These are phyloP conservation scores for Rhea americana DNA, from an alignment of 2,113 vertebrate genomes.

Conservation along the genomic window DNA sequence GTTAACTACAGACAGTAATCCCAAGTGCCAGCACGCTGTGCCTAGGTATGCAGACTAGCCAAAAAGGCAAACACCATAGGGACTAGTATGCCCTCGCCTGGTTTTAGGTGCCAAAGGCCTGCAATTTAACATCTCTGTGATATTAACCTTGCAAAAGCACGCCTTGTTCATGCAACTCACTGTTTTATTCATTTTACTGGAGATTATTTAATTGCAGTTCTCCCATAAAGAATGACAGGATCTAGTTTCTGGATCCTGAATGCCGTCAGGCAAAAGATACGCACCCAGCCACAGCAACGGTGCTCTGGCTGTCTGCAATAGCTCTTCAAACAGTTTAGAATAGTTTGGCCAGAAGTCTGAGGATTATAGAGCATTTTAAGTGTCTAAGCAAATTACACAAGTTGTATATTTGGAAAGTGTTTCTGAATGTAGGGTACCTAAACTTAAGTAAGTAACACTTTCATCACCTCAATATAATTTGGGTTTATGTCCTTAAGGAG, in stretches of 20 bases:
- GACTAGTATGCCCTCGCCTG: fast-evolving
- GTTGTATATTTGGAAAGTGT: background rate
- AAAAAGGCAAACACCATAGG: background rate
- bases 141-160: background rate
- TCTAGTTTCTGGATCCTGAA: background rate
- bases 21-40: background rate
- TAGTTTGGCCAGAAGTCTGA: background rate
- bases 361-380: background rate
- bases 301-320: background rate
- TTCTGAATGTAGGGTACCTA: background rate
- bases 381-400: background rate
- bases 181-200: background rate
- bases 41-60: background rate
- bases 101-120: background rate
- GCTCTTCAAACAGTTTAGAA: background rate
- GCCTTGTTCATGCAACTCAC: background rate
- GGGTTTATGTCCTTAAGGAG: background rate
- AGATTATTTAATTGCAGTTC: background rate
- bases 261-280: background rate
- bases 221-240: background rate
- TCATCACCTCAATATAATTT: background rate
- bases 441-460: background rate
- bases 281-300: fast-evolving
- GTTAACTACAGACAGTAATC: background rate
- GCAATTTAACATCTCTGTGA: background rate